These are phyloP conservation scores for Scylla paramamosain DNA, from an alignment of 1,140 invertebrate species.

Conservation along the genomic window DNA sequence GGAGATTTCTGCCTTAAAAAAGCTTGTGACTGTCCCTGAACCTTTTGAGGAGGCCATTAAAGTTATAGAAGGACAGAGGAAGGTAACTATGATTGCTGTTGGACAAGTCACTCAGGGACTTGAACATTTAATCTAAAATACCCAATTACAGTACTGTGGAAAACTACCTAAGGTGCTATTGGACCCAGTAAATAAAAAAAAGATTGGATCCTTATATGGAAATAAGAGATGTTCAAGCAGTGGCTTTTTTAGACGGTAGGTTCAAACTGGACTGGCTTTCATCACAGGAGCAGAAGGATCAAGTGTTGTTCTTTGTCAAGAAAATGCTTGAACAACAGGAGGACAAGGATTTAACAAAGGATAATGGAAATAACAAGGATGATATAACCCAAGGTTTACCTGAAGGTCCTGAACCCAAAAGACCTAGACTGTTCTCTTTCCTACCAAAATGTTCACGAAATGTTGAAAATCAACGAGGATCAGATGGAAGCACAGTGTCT, in stretches of 20 bases:
- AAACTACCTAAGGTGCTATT: neutral
- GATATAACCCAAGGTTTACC: no score
- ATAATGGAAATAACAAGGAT: no score
- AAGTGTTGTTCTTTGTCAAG: constrained; percentile 39
- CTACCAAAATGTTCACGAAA: no score
- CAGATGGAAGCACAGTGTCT: no score
- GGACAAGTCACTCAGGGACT: no score
- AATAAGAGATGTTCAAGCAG: constrained; percentile 49
- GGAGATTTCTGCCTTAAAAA: no score
- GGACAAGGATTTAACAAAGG: no score
- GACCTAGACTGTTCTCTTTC: no score
- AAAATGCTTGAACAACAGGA: neutral
- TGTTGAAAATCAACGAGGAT: no score
- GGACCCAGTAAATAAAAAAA: constrained; percentile 26
- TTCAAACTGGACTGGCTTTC: constrained; percentile 51
- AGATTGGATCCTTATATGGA: constrained; percentile 41
- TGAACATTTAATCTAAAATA: no score
- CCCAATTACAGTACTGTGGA: no score
- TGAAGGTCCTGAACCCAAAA: no score
- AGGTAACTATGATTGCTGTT: neutral
- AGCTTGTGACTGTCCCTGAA: neutral
- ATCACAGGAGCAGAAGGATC: constrained; percentile 54
- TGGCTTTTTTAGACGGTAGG: constrained; percentile 40
- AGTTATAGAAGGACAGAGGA: neutral
- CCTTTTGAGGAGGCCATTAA: neutral